These are phyloP conservation scores for Drosophila suboccidentalis DNA, from an alignment of 2,888 invertebrate species.

Conservation along the genomic window DNA sequence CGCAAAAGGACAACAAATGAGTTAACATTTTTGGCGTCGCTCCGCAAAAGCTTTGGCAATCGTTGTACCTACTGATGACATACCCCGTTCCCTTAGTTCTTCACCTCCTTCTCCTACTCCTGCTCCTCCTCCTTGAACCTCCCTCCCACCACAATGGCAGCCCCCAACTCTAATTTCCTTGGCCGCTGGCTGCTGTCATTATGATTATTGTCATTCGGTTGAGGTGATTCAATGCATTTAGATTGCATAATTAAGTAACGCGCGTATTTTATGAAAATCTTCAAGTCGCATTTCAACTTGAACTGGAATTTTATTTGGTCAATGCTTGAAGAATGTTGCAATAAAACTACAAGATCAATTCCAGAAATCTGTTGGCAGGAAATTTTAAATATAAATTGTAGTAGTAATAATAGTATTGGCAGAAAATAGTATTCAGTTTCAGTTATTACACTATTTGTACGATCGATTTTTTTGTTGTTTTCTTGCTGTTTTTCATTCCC, in stretches of 20 bases:
- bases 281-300: slow-evolving; percentile 27
- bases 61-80: slow-evolving; percentile 49
- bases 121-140: too few species aligned
- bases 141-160: neutral
- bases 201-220: slow-evolving; percentile 80
- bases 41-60: slow-evolving; percentile 56
- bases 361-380: too few species aligned
- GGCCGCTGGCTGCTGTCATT: slow-evolving; percentile 58
- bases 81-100: slow-evolving; percentile 1
- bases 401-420: too few species aligned
- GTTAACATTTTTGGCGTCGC: slow-evolving; percentile 72
- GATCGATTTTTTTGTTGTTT: too few species aligned
- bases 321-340: neutral
- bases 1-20: slow-evolving; percentile 75
- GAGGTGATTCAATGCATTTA: slow-evolving; percentile 81
- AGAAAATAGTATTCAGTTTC: too few species aligned
- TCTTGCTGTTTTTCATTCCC: too few species aligned
- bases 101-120: too few species aligned
- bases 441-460: too few species aligned
- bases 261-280: slow-evolving; percentile 48
- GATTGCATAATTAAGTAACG: slow-evolving; percentile 78
- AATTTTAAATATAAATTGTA: too few species aligned
- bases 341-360: neutral
- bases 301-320: neutral
- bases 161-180: slow-evolving; percentile 4